Evolutionary conservation across 2,888 invertebrate genomes (phyloP), one percentile per base, ranked within the genome.

Genomic region (Pocota personata): DNA sequence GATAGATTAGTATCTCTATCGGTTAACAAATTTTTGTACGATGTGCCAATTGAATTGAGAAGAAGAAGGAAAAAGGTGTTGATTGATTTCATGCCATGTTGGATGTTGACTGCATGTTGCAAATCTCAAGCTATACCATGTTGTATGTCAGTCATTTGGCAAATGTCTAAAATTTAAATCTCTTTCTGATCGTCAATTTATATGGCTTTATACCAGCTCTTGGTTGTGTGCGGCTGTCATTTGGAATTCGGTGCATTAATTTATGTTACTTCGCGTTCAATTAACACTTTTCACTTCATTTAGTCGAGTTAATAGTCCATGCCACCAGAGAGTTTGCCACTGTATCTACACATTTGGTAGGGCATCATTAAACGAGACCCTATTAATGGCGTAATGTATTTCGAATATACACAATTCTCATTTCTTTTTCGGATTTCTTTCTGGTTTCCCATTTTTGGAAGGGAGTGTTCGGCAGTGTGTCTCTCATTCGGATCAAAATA

Each of bases 271-370:
- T 73, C 76, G 80, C 82, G 78, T 84, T 86, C 87, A 87, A 82
- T 88, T 88, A 88, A 88, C 88, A 88, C 88, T 87, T 87, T 82
- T 75, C 87, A 86, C 87, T 82, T 88, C 88, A 87, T 88, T 88
- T 88, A 87, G 66, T 78, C 71, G 79, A 84, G 75, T 84, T 84
- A 88, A 88, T 87, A 83, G 87, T 43, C 82, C 87, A 79, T 84
- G 77, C 77, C 82, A 58, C 76, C 75, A 52, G 72, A 72, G 37
- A 50, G 67, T 40, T 30, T 40, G 50, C 30, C 32, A 50, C 32
- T 32, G 50, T 21, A 37, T 7, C 32, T n/a, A 30, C 35, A 76
- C 62, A 66, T 66, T 67, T 62, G 19, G 79, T 69, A 57, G 82
- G 75, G 80, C 82, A 82, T 77, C 82, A 77, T 77, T 82, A 77